Conservation (phyloP, 2,113 vertebrate genomes). For the Saiga tatarica region DNA sequence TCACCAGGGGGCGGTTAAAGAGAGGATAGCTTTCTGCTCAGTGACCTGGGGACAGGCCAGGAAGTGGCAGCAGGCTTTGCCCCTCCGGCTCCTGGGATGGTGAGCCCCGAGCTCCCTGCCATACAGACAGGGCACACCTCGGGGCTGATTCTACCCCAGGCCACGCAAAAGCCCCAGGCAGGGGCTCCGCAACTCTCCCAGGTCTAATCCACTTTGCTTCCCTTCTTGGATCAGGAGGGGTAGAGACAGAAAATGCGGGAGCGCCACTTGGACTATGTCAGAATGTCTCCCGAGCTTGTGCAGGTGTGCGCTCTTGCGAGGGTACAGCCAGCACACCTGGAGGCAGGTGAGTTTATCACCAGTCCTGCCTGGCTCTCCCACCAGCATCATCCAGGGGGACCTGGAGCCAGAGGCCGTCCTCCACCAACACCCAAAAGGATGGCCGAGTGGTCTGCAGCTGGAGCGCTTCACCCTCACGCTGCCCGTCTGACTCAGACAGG, state of each 20-base stretch:
- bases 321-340: rapidly evolving
- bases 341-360: background rate
- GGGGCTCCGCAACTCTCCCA: background rate
- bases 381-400: background rate
- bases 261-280: too few species aligned
- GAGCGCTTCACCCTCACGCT: rapidly evolving
- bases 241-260: background rate
- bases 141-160: too few species aligned
- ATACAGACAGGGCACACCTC: rapidly evolving
- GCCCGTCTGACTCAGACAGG: background rate
- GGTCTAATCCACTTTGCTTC: background rate
- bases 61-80: rapidly evolving
- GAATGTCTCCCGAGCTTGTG: background rate
- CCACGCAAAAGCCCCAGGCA: rapidly evolving
- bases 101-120: rapidly evolving
- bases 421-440: rapidly evolving
- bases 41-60: background rate
- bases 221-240: background rate
- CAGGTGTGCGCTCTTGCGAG: too few species aligned
- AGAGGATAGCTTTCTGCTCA: background rate
- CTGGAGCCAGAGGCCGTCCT: background rate
- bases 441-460: rapidly evolving
- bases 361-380: background rate
- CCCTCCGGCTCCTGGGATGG: rapidly evolving
- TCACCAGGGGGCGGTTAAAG: background rate